These are phyloP conservation scores for Zaprionus ornatus DNA, from an alignment of 1,140 invertebrate species.

Conservation along the genomic window DNA sequence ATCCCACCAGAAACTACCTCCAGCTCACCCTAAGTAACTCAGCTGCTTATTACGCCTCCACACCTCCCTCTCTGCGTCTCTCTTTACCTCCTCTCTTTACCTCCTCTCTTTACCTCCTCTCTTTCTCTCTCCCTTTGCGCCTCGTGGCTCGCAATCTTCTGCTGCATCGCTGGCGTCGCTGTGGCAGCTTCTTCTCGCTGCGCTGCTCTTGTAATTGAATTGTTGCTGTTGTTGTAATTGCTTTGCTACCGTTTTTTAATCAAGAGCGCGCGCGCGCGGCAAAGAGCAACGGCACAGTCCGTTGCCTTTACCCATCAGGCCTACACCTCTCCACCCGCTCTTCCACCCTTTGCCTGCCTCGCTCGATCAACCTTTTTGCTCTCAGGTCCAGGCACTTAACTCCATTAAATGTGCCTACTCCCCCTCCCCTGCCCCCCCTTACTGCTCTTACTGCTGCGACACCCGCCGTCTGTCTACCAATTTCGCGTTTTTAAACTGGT, in stretches of 20 bases:
- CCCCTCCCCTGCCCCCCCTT: background rate
- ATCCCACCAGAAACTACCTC: background rate
- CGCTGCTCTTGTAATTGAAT: conserved; percentile 69
- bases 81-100: background rate
- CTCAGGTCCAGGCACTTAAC: conserved; percentile 50
- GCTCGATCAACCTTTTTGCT: conserved; percentile 1
- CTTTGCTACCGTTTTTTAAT: conserved; percentile 79
- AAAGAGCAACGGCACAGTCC: conserved; percentile 29
- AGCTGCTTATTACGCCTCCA: conserved; percentile 4
- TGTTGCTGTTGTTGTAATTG: conserved; percentile 82
- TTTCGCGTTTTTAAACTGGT: conserved; percentile 62
- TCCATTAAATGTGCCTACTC: conserved; percentile 49
- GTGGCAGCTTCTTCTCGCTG: conserved; percentile 4
- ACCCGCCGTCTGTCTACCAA: conserved; percentile 40
- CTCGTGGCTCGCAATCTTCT: conserved; percentile 44
- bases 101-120: background rate
- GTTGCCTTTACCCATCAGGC: background rate
- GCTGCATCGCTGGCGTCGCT: conserved; percentile 29
- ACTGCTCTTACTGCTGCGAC: background rate
- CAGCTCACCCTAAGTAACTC: background rate
- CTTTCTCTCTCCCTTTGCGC: too few species aligned
- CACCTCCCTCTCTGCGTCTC: background rate
- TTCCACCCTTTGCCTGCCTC: background rate
- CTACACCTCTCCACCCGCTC: background rate
- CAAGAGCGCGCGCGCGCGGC: conserved; percentile 44